Evolutionary conservation across 2,888 invertebrate genomes (phyloP), one percentile per base, ranked within the genome.

Genomic region (Helicoverpa assulta): DNA sequence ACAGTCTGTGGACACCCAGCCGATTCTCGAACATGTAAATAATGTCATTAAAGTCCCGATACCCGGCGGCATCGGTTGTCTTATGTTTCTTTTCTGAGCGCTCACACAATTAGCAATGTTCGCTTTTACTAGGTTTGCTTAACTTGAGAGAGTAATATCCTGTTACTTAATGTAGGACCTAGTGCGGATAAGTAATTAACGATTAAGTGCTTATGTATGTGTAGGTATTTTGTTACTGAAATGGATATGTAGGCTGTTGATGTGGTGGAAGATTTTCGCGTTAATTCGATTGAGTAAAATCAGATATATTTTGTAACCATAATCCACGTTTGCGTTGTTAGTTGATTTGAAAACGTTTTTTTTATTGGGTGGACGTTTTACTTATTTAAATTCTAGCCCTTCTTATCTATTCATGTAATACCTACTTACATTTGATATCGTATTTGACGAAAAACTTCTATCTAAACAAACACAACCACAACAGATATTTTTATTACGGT

Each of bases 21-120:
- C n/a, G 0, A 8, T 55, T 59, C 8, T 58, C 14, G n/a, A 59
- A 18, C 18, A 10, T 54, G 50, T 50, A 55, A 59, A 55, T 69
- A 60, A 69, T 60, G 29, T 18, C 40, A 55, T 69, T 69, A 60
- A 29, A 10, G 14, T 40, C 5, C 47, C 29, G 19, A 69, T 60
- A 51, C 14, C 29, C n/a, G n/a, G 26, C 37, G n/a, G 16, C n/a
- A 43, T 10, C 14, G 29, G 18, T 14, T 18, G 8, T 47, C 16
- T 43, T 19, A 8, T 70, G 50, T 70, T 62, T 63, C 18, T 50
- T 18, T 50, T 68, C 18, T 62, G 26, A 62, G 52, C 12, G 18
- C 40, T 61, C 40, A 59, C 26, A 37, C 54, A 60, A 50, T 69
- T 70, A 55, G 10, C 16, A n/a, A 14, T 29, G 50, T 14, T 69